Percentiles rank a stretch among this genome's conserved stretches.
phyloP scores from a whole-genome alignment of 1,140 invertebrate genomes.

The Sycophila sp. region DNA sequence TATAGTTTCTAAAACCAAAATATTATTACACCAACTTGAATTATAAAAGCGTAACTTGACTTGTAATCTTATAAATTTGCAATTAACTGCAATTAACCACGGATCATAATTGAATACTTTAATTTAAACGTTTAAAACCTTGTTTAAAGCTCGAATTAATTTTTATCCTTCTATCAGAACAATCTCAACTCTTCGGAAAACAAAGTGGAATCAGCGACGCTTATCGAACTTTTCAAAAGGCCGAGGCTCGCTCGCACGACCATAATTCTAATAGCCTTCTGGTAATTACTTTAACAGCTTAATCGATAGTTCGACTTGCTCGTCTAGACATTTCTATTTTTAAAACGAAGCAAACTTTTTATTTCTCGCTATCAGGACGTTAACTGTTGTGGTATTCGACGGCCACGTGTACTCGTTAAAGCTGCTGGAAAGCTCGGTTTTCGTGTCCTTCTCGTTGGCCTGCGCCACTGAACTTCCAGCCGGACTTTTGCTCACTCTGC shows the following conservation, averaged over 20 bases:
- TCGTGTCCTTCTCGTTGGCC: slow-evolving; percentile 76
- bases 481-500: slow-evolving; percentile 72
- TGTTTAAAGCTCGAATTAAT: not conserved
- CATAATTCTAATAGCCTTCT: slow-evolving; percentile 68
- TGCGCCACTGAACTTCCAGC: slow-evolving; percentile 78
- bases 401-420: slow-evolving; percentile 75
- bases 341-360: not conserved
- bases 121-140: too few relatives aligned
- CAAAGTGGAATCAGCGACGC: slow-evolving; percentile 59
- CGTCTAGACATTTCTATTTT: too few relatives aligned
- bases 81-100: too few relatives aligned
- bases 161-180: slow-evolving; percentile 46
- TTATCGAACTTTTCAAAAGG: slow-evolving; percentile 70
- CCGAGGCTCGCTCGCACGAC: slow-evolving; percentile 69
- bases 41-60: too few relatives aligned
- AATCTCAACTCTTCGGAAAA: slow-evolving; percentile 48
- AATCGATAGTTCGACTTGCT: not conserved
- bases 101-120: too few relatives aligned
- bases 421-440: slow-evolving; percentile 73
- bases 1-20: too few relatives aligned
- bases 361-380: slow-evolving; percentile 66
- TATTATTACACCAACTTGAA: too few relatives aligned
- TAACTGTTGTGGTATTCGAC: slow-evolving; percentile 73
- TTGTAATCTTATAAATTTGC: too few relatives aligned
- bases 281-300: slow-evolving; percentile 50